phyloP scores from a whole-genome alignment of 2,113 vertebrate genomes.

The Hiodon alosoides region DNA sequence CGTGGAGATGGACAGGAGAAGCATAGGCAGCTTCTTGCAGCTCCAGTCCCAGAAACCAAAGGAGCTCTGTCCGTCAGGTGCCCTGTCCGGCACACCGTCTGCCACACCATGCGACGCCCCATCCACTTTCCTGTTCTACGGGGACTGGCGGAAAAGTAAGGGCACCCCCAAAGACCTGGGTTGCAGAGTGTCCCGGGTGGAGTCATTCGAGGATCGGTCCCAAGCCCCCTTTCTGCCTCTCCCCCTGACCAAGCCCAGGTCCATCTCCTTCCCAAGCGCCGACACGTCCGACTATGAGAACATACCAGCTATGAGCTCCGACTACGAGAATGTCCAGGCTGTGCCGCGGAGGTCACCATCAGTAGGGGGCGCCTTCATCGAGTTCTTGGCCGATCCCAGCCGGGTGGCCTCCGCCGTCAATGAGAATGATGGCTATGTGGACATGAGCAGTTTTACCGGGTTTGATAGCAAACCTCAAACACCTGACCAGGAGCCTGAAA shows the following conservation, averaged over 20 bases:
- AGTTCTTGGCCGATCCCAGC: constrained; percentile 88
- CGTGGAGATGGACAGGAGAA: constrained; percentile 80
- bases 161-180: constrained; percentile 68
- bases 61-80: not conserved
- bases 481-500: constrained; percentile 77
- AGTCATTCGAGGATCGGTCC: constrained; percentile 91
- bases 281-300: constrained; percentile 97
- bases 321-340: constrained; percentile 96
- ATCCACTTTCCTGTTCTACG: constrained; percentile 73
- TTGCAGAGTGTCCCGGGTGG: constrained; percentile 82
- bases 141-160: constrained; percentile 73
- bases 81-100: constrained; percentile 62
- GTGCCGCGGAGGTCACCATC: constrained; percentile 68
- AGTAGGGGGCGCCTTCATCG: constrained; percentile 80
- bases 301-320: constrained; percentile 88
- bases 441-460: constrained; percentile 95
- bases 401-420: constrained; percentile 70
- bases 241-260: constrained; percentile 89
- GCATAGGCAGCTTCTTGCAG: constrained; percentile 78
- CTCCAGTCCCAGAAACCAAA: constrained; percentile 42
- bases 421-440: constrained; percentile 94
- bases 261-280: constrained; percentile 92
- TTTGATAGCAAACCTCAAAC: constrained; percentile 79
- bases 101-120: constrained; percentile 70
- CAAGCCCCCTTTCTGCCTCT: constrained; percentile 80